A percentile compares a stretch with the other conserved stretches of the same genome.
phyloP scores from a whole-genome alignment of 2,113 vertebrate species.

The Alaudala cheleensis region DNA sequence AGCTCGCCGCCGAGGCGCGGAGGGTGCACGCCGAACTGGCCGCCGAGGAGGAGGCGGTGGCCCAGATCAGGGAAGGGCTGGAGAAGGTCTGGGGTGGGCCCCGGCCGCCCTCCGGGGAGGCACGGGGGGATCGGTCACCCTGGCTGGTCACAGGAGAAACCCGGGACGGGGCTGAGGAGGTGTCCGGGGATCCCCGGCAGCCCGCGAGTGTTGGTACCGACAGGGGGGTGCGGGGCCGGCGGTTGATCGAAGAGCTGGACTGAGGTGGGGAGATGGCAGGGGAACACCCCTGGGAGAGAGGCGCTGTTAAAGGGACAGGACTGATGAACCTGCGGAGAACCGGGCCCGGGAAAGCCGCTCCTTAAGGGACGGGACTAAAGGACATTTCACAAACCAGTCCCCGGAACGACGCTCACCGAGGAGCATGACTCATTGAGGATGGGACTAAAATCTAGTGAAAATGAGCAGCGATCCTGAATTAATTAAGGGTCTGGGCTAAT shows the following conservation, averaged over 20 bases:
- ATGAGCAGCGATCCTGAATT: neutral
- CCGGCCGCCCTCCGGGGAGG: neutral
- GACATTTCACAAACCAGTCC: no score
- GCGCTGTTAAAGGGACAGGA: neutral
- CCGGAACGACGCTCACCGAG: no score
- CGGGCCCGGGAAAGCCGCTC: accelerated
- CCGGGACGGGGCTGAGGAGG: neutral
- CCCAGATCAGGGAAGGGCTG: neutral
- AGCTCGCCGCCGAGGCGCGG: neutral
- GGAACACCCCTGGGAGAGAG: no score
- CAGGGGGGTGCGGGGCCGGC: neutral
- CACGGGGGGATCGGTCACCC: accelerated
- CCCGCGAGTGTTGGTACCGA: no score
- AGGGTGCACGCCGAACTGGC: neutral
- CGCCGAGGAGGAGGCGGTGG: neutral
- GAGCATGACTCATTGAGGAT: neutral
- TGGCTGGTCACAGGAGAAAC: neutral
- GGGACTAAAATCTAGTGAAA: neutral
- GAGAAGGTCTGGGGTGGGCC: neutral
- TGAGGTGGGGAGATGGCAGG: neutral
- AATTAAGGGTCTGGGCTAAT: neutral
- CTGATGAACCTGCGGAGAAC: no score
- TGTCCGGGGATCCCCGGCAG: neutral
- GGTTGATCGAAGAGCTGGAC: neutral
- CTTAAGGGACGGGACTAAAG: accelerated